Evolutionary conservation across 2,888 invertebrate species (phyloP).

Genomic region (Leptothorax acervorum): DNA sequence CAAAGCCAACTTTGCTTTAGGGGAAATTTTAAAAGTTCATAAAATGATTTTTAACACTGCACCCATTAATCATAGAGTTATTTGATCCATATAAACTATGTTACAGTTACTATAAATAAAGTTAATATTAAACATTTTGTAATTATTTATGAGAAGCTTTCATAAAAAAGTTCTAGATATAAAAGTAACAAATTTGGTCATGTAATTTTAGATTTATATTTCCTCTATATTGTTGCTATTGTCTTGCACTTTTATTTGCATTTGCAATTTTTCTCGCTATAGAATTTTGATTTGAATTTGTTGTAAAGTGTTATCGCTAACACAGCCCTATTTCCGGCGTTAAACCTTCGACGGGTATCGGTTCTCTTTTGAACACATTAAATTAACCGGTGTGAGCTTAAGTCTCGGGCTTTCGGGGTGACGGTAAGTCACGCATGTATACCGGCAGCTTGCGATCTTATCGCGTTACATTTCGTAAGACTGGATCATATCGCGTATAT

Average conservation of each 20-base stretch:
- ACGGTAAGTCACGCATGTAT: conserved; percentile 49
- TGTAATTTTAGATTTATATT: not conserved
- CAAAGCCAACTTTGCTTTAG: not conserved
- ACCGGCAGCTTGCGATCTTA: conserved; percentile 24
- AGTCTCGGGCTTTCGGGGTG: conserved; percentile 11
- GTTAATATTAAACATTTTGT: not conserved
- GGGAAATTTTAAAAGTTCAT: conserved; percentile 25
- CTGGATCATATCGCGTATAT: conserved; percentile 33
- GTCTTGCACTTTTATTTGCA: not conserved
- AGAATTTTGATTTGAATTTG: conserved; percentile 15
- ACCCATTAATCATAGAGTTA: not conserved
- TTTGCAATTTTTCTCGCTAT: not conserved
- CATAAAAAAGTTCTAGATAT: not conserved
- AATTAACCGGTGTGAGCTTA: conserved; percentile 23
- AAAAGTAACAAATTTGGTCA: not conserved
- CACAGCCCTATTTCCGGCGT: conserved; percentile 28
- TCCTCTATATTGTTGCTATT: not conserved
- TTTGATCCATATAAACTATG: not conserved
- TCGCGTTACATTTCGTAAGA: conserved; percentile 45
- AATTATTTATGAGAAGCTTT: not conserved
- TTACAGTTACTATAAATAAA: not conserved
- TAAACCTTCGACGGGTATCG: conserved; percentile 46
- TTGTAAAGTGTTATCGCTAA: conserved; percentile 33
- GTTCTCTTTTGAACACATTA: conserved; percentile 13
- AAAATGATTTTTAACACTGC: conserved; percentile 7